Evolutionary conservation across 1,140 invertebrate genomes (phyloP), one percentile per base, ranked within the genome.

Genomic region (Orchestia grillus): DNA sequence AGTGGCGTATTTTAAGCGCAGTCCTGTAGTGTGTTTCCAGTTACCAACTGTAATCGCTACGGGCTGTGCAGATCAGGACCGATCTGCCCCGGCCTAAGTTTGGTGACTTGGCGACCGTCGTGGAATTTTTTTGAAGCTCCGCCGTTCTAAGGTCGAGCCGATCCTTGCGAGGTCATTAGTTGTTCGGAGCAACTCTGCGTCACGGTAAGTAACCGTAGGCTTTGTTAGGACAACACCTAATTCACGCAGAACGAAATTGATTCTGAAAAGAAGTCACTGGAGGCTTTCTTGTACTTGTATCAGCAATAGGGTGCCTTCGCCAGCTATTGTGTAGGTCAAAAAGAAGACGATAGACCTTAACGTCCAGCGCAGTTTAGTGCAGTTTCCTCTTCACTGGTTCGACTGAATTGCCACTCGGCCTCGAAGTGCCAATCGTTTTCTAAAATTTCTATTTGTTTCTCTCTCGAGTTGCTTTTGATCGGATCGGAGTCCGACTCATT

Each of bases 361-460:
- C 36, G 62, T 77, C 28, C 62, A 77, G 11, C 28, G 11, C 36
- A 77, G 62, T 77, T 77, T 77, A 77, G 11, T 77, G 62, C 36
- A 77, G 62, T 77, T 77, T 77, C 62, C 62, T 77, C 88, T 36
- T 41, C n/a, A 44, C 88, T 42, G 43, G 43, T 90, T 90, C 88
- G 88, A 36, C n/a, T 11, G 41, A 90, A 90, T 90, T 41, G 41
- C 88, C 88, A 44, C 15, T 90, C 41, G 4, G 28, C 44, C 44
- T 94, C 44, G 40, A 40, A 94, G 44, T 28, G 40, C 43, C 43
- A 94, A 45, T 94, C 92, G 92, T 45, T 6, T 19, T 19, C 43
- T 11, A 94, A 94, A 94, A 45, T 94, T 94, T 47, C 92, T 94
- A 94, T 94, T 94, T 94, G 92, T 94, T 91, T 47, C 92, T 94